Conservation (phyloP, 1,140 invertebrate genomes). For the Solenopsis fugax region DNA sequence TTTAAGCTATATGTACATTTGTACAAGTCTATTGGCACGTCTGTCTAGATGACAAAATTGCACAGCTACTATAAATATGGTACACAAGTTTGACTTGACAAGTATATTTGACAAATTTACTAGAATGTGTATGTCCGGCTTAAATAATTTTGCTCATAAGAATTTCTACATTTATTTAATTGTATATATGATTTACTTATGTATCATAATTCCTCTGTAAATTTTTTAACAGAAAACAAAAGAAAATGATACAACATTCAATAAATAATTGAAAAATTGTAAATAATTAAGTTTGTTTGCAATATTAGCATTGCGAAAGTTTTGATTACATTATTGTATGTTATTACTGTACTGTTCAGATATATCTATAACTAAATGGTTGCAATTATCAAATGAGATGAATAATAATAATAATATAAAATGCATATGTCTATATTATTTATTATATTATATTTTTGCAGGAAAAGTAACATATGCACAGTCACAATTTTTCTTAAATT, state of each 20-base stretch:
- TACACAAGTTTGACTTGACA: too few species aligned
- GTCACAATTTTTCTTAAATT: slow-evolving; percentile 13
- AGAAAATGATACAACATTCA: not conserved
- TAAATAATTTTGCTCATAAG: not conserved
- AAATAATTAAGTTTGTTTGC: slow-evolving; percentile 3
- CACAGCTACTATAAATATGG: too few species aligned
- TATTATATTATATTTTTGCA: not conserved
- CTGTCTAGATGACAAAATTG: too few species aligned
- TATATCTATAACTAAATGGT: not conserved
- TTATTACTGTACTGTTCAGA: not conserved
- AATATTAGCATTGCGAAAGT: not conserved
- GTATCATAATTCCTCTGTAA: not conserved
- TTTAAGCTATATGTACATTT: too few species aligned
- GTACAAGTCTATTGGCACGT: too few species aligned
- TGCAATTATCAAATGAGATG: not conserved
- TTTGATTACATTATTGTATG: not conserved
- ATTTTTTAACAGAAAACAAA: not conserved
- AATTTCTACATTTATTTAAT: not conserved
- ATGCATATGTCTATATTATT: not conserved
- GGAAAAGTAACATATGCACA: not conserved
- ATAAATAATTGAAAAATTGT: not conserved
- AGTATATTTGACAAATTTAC: too few species aligned
- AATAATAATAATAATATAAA: not conserved
- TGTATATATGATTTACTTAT: not conserved
- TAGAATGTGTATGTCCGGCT: too few species aligned